phyloP scores from a whole-genome alignment of 2,797 vertebrate species.

The Sternotherus odoratus region DNA sequence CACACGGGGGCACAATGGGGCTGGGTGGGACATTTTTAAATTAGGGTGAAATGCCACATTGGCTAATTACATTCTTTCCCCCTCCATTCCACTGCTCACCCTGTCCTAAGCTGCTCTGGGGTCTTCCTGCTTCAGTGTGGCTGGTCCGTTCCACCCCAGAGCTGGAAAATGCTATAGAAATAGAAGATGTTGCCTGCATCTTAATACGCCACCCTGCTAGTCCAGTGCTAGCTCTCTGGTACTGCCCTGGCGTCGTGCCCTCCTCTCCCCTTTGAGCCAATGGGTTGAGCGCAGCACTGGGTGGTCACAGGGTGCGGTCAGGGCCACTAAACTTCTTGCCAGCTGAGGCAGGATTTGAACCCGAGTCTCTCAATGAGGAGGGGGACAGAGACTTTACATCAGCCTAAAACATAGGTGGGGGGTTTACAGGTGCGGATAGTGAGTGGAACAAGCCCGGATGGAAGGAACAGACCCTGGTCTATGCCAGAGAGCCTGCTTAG shows the following conservation, averaged over 20 bases:
- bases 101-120: background rate
- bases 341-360: background rate
- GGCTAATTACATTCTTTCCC: background rate
- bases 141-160: background rate
- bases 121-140: background rate
- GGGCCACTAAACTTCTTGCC: background rate
- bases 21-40: background rate
- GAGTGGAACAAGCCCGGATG: too few relatives aligned
- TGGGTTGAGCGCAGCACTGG: background rate
- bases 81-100: too few relatives aligned
- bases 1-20: background rate
- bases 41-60: background rate
- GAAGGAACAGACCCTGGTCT: too few relatives aligned
- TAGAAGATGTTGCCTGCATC: background rate
- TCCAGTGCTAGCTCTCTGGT: background rate
- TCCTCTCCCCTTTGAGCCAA: background rate
- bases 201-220: background rate
- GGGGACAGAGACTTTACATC: background rate
- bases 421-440: too few relatives aligned
- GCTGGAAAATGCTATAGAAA: background rate
- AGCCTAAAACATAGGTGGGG: rapidly evolving
- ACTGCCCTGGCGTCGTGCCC: background rate
- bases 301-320: too few relatives aligned
- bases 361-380: background rate
- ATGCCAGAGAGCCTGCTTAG: background rate